A percentile compares a stretch with the other conserved stretches of the same genome.
Evolutionary conservation across 2,888 invertebrate genomes (phyloP).

Genomic region (Chalcis sispes): DNA sequence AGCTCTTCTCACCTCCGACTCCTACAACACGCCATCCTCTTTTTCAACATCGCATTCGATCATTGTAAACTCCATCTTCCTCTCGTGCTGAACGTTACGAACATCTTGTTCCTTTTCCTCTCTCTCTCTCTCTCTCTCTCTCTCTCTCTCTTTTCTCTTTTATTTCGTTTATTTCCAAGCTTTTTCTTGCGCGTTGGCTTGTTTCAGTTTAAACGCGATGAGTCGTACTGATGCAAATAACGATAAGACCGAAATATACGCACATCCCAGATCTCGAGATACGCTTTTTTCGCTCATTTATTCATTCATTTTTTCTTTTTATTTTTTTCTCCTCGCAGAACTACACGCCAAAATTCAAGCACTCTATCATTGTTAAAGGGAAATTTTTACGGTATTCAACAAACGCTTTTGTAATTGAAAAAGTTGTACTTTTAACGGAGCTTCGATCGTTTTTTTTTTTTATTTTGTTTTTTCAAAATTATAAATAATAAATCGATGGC

Average conservation of each 20-base stretch:
- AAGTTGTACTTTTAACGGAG: not conserved
- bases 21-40: too few relatives aligned
- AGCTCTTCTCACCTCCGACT: too few relatives aligned
- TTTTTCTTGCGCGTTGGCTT: constrained; percentile 28
- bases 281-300: constrained; percentile 7
- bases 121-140: not conserved
- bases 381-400: constrained; percentile 6
- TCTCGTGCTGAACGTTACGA: not conserved
- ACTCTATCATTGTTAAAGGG: constrained; percentile 20
- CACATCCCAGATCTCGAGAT: constrained; percentile 29
- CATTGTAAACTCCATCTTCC: constrained; percentile 43
- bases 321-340: not conserved
- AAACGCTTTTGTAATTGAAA: not conserved
- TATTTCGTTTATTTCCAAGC: constrained; percentile 25
- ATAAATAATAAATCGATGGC: too few relatives aligned
- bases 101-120: not conserved
- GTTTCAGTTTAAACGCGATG: constrained; percentile 41
- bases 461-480: too few relatives aligned
- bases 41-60: constrained; percentile 50
- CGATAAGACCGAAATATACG: constrained; percentile 37
- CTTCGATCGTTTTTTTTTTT: too few relatives aligned
- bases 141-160: not conserved
- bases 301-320: not conserved
- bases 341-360: constrained; percentile 29
- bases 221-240: constrained; percentile 48